A percentile compares a stretch with the other conserved stretches of the same genome.
phyloP scores from a whole-genome alignment of 2,113 vertebrate genomes.

The Symphodus melops region DNA sequence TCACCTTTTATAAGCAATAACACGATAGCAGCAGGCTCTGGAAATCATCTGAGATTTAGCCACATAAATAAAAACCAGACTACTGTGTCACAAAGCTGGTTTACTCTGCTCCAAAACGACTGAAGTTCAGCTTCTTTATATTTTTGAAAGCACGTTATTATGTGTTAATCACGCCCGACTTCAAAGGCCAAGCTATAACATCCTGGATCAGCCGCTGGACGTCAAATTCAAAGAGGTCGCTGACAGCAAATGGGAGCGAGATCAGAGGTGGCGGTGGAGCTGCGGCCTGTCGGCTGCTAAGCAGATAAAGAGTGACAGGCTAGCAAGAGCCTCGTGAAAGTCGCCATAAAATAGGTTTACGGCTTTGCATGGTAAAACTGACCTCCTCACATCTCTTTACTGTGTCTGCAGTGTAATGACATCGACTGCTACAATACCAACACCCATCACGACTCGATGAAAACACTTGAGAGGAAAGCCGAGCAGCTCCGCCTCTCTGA shows the following conservation, averaged over 20 bases:
- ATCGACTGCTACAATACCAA: slow-evolving; percentile 13
- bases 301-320: slow-evolving; percentile 74
- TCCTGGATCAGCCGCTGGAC: slow-evolving; percentile 66
- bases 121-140: slow-evolving; percentile 43
- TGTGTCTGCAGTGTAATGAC: slow-evolving; percentile 42
- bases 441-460: slow-evolving; percentile 29
- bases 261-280: slow-evolving; percentile 65
- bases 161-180: slow-evolving; percentile 64
- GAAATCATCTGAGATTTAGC: slow-evolving; percentile 46
- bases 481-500: slow-evolving; percentile 14
- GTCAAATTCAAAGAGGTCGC: slow-evolving; percentile 58
- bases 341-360: slow-evolving; percentile 73
- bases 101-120: slow-evolving; percentile 6
- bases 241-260: slow-evolving; percentile 50
- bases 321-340: slow-evolving; percentile 68
- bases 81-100: slow-evolving; percentile 36
- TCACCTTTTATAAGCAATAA: slow-evolving; percentile 69
- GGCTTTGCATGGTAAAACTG: slow-evolving; percentile 65
- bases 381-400: slow-evolving; percentile 53
- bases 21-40: slow-evolving; percentile 34
- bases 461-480: slow-evolving; percentile 19
- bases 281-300: slow-evolving; percentile 57
- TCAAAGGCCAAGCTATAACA: slow-evolving; percentile 71
- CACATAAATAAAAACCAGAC: slow-evolving; percentile 46
- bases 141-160: slow-evolving; percentile 42